Evolutionary conservation across 2,888 invertebrate genomes (phyloP).

Genomic region (Ophion ellenae): DNA sequence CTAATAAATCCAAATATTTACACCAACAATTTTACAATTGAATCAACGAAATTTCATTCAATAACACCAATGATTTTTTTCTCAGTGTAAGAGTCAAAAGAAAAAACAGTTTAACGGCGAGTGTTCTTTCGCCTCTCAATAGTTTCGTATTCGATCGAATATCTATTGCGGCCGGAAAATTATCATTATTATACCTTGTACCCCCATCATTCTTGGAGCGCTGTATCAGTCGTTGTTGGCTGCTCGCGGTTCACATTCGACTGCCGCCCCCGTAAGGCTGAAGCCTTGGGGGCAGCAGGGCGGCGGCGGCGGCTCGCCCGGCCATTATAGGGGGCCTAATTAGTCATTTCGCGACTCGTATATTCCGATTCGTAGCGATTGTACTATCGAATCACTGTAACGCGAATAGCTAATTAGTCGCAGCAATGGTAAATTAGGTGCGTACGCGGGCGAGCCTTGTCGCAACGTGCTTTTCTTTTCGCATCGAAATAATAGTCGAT

Average conservation of each 20-base stretch:
- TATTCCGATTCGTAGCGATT: not conserved
- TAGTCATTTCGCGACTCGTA: not conserved
- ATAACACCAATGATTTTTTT: too few species aligned
- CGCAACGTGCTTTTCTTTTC: not conserved
- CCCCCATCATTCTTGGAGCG: too few species aligned
- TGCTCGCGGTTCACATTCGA: not conserved
- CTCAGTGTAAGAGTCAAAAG: too few species aligned
- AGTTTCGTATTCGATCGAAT: too few species aligned
- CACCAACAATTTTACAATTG: too few species aligned
- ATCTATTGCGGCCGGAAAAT: not conserved
- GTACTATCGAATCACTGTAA: constrained; percentile 21
- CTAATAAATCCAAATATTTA: too few species aligned
- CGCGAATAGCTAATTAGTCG: constrained; percentile 36
- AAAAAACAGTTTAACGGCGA: too few species aligned
- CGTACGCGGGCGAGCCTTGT: not conserved
- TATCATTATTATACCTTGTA: not conserved
- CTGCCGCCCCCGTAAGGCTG: too few species aligned
- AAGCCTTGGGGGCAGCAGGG: too few species aligned
- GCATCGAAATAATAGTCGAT: not conserved
- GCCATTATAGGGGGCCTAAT: not conserved
- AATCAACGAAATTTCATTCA: too few species aligned
- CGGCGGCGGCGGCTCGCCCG: not conserved
- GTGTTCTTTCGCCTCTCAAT: too few species aligned
- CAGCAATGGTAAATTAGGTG: constrained; percentile 32
- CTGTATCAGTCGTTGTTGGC: not conserved